phyloP scores from a whole-genome alignment of 1,140 invertebrate genomes.

The Sycophaga agraensis region DNA sequence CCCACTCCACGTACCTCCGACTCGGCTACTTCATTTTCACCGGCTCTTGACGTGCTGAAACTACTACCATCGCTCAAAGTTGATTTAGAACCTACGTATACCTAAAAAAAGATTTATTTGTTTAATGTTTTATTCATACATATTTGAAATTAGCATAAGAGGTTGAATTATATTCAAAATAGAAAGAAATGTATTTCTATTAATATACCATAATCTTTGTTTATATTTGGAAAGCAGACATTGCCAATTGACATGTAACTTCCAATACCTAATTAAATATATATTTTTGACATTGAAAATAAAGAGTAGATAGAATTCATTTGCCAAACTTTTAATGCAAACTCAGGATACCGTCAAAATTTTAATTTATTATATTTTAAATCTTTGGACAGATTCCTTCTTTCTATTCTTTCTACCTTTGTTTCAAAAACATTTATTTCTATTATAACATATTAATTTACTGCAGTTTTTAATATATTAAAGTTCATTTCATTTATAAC shows the following conservation, averaged over 20 bases:
- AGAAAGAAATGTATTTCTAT: background rate
- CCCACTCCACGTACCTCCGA: slow-evolving; percentile 38
- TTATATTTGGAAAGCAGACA: too few relatives aligned
- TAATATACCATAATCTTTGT: background rate
- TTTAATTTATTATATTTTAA: too few relatives aligned
- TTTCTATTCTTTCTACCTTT: too few relatives aligned
- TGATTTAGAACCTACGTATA: slow-evolving; percentile 55
- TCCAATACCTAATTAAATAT: slow-evolving; percentile 31
- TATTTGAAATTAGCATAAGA: background rate
- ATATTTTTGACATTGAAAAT: slow-evolving; percentile 23
- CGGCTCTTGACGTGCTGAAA: slow-evolving; percentile 39
- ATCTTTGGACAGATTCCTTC: too few relatives aligned
- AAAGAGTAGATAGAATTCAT: background rate
- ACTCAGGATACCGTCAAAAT: too few relatives aligned
- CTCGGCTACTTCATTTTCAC: slow-evolving; percentile 52
- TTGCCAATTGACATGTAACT: slow-evolving; percentile 32
- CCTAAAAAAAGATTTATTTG: slow-evolving; percentile 47
- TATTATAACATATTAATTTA: too few relatives aligned
- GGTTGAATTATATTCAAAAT: background rate
- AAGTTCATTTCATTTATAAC: too few relatives aligned
- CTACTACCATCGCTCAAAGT: slow-evolving; percentile 50
- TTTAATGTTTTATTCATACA: too few relatives aligned
- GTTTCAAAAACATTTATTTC: too few relatives aligned
- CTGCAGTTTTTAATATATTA: too few relatives aligned
- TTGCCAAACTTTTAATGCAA: slow-evolving; percentile 16